These are phyloP conservation scores for Zele albiditarsus DNA, from an alignment of 2,888 invertebrate genomes.

Conservation along the genomic window DNA sequence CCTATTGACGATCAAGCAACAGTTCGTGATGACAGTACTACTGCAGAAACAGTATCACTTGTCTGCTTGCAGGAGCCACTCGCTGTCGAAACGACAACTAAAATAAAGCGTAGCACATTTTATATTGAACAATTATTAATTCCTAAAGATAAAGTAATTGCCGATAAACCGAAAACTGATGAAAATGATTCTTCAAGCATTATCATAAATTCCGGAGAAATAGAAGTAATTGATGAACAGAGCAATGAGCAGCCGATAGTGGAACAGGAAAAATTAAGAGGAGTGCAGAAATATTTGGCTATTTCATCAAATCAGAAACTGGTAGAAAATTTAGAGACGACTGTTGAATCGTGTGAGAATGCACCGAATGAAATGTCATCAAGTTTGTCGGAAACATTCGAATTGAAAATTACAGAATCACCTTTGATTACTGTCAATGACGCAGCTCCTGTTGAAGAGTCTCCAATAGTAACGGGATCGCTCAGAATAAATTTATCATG, in stretches of 20 bases:
- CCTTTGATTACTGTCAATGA: constrained; percentile 61
- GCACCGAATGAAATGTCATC: constrained; percentile 8
- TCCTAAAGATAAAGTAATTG: constrained; percentile 27
- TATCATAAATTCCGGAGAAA: not conserved
- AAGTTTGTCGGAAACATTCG: constrained; percentile 54
- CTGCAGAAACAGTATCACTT: not conserved
- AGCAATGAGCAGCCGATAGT: not conserved
- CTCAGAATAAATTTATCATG: constrained; percentile 34
- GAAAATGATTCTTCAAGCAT: not conserved
- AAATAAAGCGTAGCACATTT: constrained; percentile 44
- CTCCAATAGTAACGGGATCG: constrained; percentile 30
- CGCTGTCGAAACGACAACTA: not conserved
- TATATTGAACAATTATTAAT: constrained; percentile 44
- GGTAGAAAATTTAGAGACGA: not conserved
- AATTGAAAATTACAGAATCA: constrained; percentile 61
- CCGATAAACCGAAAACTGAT: not conserved
- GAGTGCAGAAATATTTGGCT: constrained; percentile 1
- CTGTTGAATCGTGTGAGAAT: not conserved
- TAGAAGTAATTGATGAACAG: not conserved
- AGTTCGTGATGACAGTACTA: not conserved
- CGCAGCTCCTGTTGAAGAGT: constrained; percentile 54
- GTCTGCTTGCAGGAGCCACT: constrained; percentile 8
- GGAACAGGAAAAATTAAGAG: not conserved
- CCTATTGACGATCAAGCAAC: constrained; percentile 16
- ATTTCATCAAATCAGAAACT: not conserved